Evolutionary conservation across 2,797 vertebrate species (phyloP).

Genomic region (Myotis vivesi): DNA sequence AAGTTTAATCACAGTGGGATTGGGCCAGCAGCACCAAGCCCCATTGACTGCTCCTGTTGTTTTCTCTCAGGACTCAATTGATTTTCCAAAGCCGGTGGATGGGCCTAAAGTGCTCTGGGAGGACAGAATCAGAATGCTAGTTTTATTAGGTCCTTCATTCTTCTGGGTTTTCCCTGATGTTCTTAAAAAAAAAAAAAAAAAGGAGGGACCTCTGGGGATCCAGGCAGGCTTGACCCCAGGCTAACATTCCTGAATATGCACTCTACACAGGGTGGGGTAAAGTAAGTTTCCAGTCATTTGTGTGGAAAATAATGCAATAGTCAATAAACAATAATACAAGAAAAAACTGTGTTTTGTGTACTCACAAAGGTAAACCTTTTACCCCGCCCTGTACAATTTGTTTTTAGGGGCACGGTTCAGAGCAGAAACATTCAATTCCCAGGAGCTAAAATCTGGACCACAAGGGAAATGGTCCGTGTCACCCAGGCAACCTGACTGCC

Average conservation of each 20-base stretch:
- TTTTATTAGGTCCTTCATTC: background rate
- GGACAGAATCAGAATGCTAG: background rate
- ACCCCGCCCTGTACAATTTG: background rate
- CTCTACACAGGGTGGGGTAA: background rate
- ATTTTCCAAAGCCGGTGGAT: conserved; percentile 36
- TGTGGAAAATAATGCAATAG: background rate
- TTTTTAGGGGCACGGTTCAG: background rate
- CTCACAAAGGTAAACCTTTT: background rate
- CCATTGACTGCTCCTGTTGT: conserved; percentile 54
- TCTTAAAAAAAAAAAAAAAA: background rate
- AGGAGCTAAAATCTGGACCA: conserved; percentile 22
- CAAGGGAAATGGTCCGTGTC: conserved; percentile 10
- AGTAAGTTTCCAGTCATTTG: background rate
- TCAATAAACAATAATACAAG: background rate
- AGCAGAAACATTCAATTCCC: conserved; percentile 41
- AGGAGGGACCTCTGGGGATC: background rate
- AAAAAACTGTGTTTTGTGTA: background rate
- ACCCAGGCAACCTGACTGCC: conserved; percentile 48
- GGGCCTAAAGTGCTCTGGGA: background rate
- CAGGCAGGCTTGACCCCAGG: background rate
- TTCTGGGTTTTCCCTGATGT: background rate
- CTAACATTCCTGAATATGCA: background rate
- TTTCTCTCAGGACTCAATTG: conserved; percentile 36
- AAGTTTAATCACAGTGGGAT: conserved; percentile 67
- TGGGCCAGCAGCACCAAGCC: conserved; percentile 47